Base-by-base conservation (phyloP, 2,888 invertebrate species). In the Furcula furcula region DNA sequence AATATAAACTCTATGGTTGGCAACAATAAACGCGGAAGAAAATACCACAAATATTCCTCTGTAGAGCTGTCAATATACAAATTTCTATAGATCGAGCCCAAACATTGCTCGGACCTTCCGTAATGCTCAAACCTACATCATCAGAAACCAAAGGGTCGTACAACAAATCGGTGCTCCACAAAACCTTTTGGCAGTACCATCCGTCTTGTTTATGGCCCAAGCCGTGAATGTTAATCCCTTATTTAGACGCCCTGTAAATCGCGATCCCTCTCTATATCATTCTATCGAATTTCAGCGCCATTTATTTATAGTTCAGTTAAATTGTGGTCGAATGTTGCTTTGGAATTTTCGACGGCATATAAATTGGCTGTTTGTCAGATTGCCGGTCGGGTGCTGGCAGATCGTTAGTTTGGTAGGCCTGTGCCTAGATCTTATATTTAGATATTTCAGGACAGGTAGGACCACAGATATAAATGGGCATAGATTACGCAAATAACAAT, bases 201-300 rank as follows among this genome's bases (percentile, higher is more conserved):
- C 30, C 31, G 15, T 58, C 60, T 54, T 48, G 39, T 53, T 55
- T 53, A 53, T 45, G 36, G 36, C 36, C 33, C 28, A 29, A 34
- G 13, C 28, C 28, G 34, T 36, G 30, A 36, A 40, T 40, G 48
- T 38, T 60, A 60, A 60, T 60, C 53, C 57, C 36, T 49, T 26
- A 27, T 55, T 35, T 38, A 39, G 35, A 27, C 30, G 27, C 18
- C 18, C 18, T 28, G 28, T 11, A 11, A 28, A 12, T 11, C 18
- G 10, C 4, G 7, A 11, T n/a, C 18, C 18, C 18, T 14, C 28
- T 25, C 12, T 34, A 29, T 23, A 34, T 34, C 34, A 34, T 34
- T 34, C 34, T 21, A 29, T 34, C 34, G 29, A 29, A 14, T 34
- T 27, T 28, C 27, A 23, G 19, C 11, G 11, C 18, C 12, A 12